phyloP scores from a whole-genome alignment of 2,797 vertebrate genomes.

The Odontamblyopus rebecca region DNA sequence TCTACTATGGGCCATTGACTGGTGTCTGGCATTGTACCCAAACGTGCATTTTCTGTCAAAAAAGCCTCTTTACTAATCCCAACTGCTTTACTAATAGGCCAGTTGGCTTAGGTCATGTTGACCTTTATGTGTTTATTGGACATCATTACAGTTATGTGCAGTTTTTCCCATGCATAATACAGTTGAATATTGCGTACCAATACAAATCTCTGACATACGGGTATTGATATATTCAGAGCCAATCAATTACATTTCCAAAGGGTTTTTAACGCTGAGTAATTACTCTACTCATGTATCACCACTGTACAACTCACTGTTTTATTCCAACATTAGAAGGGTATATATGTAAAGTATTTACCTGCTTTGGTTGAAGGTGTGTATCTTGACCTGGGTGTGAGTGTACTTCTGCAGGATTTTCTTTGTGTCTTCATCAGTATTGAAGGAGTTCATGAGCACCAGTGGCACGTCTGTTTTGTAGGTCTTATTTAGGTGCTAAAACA shows the following conservation, averaged over 20 bases:
- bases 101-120: background rate
- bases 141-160: too few species aligned
- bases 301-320: too few species aligned
- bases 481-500: slow-evolving; percentile 91
- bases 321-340: background rate
- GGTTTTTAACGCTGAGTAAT: background rate
- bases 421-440: slow-evolving; percentile 96
- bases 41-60: background rate
- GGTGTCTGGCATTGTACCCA: background rate
- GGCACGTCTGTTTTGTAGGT: slow-evolving; percentile 92
- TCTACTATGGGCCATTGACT: background rate
- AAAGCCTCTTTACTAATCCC: background rate
- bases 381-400: slow-evolving; percentile 89
- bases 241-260: background rate
- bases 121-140: background rate
- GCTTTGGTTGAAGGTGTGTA: slow-evolving; percentile 97
- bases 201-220: too few species aligned
- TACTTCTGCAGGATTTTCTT: slow-evolving; percentile 94
- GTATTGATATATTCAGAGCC: background rate
- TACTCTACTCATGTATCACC: too few species aligned
- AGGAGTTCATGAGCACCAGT: slow-evolving; percentile 84
- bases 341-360: slow-evolving; percentile 40
- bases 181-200: too few species aligned
- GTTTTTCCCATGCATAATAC: too few species aligned
- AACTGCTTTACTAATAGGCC: background rate